phyloP scores from a whole-genome alignment of 1,140 invertebrate genomes.

The Lucilia sericata region DNA sequence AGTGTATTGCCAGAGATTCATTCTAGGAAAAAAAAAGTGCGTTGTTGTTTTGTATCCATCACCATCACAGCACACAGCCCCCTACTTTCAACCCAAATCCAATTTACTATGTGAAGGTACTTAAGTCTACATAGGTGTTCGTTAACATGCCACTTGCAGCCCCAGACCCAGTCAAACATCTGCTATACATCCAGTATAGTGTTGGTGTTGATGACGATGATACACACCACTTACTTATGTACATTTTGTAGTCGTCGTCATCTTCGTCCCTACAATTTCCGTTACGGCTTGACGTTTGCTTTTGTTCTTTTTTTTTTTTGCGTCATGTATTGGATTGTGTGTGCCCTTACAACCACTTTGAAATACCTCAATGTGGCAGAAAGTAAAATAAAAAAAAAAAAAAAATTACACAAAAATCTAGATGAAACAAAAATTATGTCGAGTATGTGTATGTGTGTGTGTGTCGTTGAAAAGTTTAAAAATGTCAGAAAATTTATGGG shows the following conservation, averaged over 20 bases:
- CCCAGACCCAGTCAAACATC: too few relatives aligned
- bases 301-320: background rate
- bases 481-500: constrained; percentile 1
- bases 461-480: background rate
- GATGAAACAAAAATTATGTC: background rate
- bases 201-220: too few relatives aligned
- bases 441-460: background rate
- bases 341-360: constrained; percentile 4
- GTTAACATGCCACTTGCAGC: too few relatives aligned
- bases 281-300: background rate
- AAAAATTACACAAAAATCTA: too few relatives aligned
- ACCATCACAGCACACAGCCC: too few relatives aligned
- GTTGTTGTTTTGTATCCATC: too few relatives aligned
- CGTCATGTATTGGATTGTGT: background rate
- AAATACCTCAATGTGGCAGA: background rate
- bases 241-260: background rate
- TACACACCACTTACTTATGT: background rate
- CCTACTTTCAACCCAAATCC: too few relatives aligned
- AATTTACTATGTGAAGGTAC: too few relatives aligned
- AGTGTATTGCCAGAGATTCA: too few relatives aligned
- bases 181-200: too few relatives aligned
- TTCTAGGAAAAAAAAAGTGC: too few relatives aligned
- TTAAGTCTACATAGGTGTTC: too few relatives aligned
- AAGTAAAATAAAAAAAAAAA: background rate
- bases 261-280: background rate